Percentiles rank a stretch among this genome's conserved stretches.
Evolutionary conservation across 2,113 vertebrate genomes (phyloP).

Genomic region (Leiothrix lutea): DNA sequence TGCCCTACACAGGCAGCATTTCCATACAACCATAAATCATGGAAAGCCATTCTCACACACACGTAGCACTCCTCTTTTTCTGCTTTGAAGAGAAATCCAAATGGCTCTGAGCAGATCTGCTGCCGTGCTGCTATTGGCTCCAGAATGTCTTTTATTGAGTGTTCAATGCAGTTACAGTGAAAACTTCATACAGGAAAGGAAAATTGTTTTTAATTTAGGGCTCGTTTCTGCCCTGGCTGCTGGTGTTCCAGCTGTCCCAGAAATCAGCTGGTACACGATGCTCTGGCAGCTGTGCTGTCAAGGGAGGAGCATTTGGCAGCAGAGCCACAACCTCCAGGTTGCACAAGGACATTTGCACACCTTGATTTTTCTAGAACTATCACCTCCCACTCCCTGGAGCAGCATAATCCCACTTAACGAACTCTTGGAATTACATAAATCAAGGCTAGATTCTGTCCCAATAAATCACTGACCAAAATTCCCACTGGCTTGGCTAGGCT

Average conservation of each 20-base stretch:
- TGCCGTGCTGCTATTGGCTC: not conserved
- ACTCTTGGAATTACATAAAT: not conserved
- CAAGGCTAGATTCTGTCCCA: not conserved
- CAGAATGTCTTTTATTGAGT: not conserved
- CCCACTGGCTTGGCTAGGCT: accelerated
- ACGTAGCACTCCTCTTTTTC: not conserved
- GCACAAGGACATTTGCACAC: not conserved
- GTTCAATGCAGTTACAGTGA: not conserved
- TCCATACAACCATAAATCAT: not conserved
- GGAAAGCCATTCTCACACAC: not conserved
- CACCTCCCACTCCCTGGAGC: not conserved
- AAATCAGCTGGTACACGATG: not conserved
- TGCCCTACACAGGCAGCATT: not conserved
- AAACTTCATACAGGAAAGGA: not conserved
- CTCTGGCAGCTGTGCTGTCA: not conserved
- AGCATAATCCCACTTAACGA: not conserved
- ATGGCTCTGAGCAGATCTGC: not conserved
- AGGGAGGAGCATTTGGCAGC: not conserved
- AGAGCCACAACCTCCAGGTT: not conserved
- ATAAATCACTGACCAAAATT: not conserved
- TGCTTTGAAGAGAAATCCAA: conserved; percentile 37
- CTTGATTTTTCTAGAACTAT: not conserved
- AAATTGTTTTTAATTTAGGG: not conserved
- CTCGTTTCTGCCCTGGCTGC: not conserved
- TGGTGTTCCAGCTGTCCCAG: not conserved